A percentile compares a stretch with the other conserved stretches of the same genome.
These are phyloP conservation scores for Nothobranchius kuhntae DNA, from an alignment of 2,113 vertebrate genomes.

Conservation along the genomic window DNA sequence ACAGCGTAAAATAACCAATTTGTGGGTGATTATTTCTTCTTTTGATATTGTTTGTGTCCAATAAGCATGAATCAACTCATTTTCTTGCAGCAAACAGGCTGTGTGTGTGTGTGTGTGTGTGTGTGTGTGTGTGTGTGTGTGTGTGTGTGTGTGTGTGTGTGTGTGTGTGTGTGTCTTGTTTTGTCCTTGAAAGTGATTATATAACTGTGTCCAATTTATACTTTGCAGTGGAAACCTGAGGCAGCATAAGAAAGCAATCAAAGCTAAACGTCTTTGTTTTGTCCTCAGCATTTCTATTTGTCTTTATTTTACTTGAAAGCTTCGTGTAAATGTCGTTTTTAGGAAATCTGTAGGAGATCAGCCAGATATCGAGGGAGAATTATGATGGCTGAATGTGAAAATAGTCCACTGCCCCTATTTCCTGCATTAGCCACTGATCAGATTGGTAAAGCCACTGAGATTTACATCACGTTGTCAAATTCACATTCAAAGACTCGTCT, in stretches of 20 bases:
- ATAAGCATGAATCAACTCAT: background rate
- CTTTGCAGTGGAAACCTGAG: conserved; percentile 1
- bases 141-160: background rate
- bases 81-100: background rate
- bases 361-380: no score
- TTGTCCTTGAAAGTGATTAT: conserved; percentile 7
- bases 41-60: conserved; percentile 12
- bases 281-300: background rate
- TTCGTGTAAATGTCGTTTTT: background rate
- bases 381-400: no score
- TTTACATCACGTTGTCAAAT: no score
- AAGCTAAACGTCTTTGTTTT: background rate
- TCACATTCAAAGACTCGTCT: no score
- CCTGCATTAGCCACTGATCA: no score
- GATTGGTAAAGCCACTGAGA: no score
- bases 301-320: background rate
- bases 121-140: background rate
- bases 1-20: conserved; percentile 25
- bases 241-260: background rate
- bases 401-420: no score
- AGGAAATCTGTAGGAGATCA: background rate
- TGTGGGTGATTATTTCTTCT: conserved; percentile 13
- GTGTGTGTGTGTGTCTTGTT: background rate
- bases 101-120: background rate
- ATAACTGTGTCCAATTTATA: conserved; percentile 1